Percentiles rank a stretch among this genome's conserved stretches.
Conservation (phyloP, 2,113 vertebrate species). For the Anoplopoma fimbria region DNA sequence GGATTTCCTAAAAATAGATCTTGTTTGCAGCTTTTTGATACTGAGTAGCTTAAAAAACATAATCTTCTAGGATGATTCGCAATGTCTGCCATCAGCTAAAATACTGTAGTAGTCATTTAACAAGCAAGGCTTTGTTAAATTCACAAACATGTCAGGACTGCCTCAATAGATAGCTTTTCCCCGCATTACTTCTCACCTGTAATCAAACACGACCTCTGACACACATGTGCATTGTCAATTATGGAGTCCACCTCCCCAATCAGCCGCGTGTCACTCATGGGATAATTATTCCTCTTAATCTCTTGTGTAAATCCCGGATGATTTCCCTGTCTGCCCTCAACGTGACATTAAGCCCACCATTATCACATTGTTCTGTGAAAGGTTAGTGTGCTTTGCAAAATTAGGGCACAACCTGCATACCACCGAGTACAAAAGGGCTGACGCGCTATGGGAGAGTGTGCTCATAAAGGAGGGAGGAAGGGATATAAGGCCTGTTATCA, state of each 20-base stretch:
- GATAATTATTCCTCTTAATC: conserved; percentile 71
- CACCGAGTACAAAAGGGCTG: conserved; percentile 26
- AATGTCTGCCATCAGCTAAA: not conserved
- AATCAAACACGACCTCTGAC: conserved; percentile 77
- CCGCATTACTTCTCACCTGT: conserved; percentile 7
- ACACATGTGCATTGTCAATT: conserved; percentile 36
- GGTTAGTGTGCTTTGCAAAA: conserved; percentile 63
- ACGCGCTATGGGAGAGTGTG: conserved; percentile 21
- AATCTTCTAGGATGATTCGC: not conserved
- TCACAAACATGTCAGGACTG: not conserved
- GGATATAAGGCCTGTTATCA: conserved; percentile 23
- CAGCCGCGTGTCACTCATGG: conserved; percentile 44
- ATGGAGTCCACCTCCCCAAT: conserved; percentile 36
- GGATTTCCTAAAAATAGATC: conserved; percentile 28
- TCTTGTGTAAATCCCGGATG: conserved; percentile 60
- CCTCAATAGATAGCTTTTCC: not conserved
- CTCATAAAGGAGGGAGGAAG: conserved; percentile 1
- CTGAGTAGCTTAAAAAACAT: not conserved
- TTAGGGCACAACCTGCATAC: conserved; percentile 30
- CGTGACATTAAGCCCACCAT: conserved; percentile 65
- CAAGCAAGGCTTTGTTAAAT: not conserved
- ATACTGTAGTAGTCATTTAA: not conserved
- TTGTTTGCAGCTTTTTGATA: conserved; percentile 20
- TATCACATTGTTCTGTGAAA: conserved; percentile 63
- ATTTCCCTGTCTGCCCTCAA: conserved; percentile 42